These are phyloP conservation scores for Pseudopipra pipra DNA, from an alignment of 2,113 vertebrate species.

Conservation along the genomic window DNA sequence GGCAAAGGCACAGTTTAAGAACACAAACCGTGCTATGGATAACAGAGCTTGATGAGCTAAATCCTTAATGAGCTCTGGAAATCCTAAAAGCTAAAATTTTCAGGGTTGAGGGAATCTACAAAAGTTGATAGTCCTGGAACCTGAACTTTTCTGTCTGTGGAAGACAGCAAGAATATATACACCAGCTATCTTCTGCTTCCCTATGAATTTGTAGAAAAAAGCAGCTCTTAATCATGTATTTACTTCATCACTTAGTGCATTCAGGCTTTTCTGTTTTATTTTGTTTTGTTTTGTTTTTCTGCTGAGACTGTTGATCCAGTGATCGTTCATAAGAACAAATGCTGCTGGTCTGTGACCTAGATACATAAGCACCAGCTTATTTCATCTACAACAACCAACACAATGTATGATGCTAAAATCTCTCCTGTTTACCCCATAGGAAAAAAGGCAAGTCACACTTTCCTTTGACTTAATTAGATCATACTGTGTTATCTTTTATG, in stretches of 20 bases:
- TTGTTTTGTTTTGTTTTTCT: background rate
- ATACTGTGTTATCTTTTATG: background rate
- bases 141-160: background rate
- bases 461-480: background rate
- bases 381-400: background rate
- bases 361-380: background rate
- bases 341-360: background rate
- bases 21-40: background rate
- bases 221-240: background rate
- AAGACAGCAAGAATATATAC: background rate
- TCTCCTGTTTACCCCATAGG: background rate
- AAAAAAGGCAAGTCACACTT: background rate
- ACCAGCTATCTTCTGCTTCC: background rate
- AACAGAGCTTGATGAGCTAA: background rate
- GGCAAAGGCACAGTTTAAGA: background rate
- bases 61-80: background rate
- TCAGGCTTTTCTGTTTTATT: background rate
- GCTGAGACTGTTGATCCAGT: background rate
- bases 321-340: background rate
- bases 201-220: background rate
- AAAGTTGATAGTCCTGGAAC: background rate
- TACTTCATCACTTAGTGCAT: background rate
- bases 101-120: background rate
- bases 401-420: background rate
- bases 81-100: background rate